Percentiles rank a stretch among this genome's conserved stretches.
Conservation (phyloP, 2,888 invertebrate species). For the Diadegma fenestrale region DNA sequence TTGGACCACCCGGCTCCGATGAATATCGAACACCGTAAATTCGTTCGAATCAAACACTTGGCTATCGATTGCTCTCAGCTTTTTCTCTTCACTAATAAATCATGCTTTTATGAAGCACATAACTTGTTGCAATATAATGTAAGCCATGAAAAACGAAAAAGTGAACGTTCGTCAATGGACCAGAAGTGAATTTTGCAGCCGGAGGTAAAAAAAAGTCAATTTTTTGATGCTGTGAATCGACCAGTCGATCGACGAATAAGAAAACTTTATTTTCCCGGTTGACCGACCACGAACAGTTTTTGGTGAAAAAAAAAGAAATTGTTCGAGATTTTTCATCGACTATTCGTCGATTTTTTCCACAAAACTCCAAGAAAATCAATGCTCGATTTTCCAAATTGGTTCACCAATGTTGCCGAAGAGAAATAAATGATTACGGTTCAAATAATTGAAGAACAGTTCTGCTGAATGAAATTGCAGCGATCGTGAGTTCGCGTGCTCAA, state of each 20-base stretch:
- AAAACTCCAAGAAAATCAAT: neutral
- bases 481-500: neutral
- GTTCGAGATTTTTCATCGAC: neutral
- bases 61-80: neutral
- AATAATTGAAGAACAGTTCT: neutral
- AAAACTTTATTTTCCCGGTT: neutral
- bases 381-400: neutral
- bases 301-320: neutral
- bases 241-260: too few species aligned
- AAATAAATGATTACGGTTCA: neutral
- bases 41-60: neutral
- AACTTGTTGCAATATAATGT: neutral
- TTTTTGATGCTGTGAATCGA: too few species aligned
- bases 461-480: neutral
- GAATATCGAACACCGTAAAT: slow-evolving; percentile 15
- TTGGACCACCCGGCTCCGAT: slow-evolving; percentile 13
- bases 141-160: neutral
- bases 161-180: neutral
- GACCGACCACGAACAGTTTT: neutral
- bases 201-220: too few species aligned
- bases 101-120: neutral
- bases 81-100: slow-evolving; percentile 2
- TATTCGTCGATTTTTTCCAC: too few species aligned
- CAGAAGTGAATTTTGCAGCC: too few species aligned
- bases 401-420: neutral